Evolutionary conservation across 2,113 vertebrate genomes (phyloP), one percentile per base, ranked within the genome.

Genomic region (Anhinga rufa): DNA sequence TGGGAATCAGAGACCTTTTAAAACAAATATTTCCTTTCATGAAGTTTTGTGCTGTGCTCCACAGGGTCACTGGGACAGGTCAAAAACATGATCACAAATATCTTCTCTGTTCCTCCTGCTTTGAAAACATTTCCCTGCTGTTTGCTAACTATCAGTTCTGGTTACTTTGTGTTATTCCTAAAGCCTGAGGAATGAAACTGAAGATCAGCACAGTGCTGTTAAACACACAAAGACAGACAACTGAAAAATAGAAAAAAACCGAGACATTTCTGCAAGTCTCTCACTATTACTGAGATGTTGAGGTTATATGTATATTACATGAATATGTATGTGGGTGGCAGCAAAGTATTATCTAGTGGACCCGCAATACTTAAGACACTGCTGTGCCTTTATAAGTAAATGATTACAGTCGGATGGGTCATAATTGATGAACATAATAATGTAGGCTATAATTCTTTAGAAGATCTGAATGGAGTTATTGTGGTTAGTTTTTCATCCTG

Each of bases 1-100:
- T 83, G 60, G n/a, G 36, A 90, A 75, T 93, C 51, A 32, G 44
- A 77, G 48, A 64, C 36, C 18, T 78, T 94, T 92, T 84, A 10
- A 94, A 93, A 88, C 44, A 94, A 94, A 71, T 58, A 78, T 57
- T 90, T 96, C 32, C 36, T 75, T 88, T 61, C 17, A n/a, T 68
- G 25, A 84, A 66, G 22, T 84, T 83, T 92, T 95, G 18, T 71
- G 48, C 42, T 92, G 19, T 70, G 32, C 29, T 94, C 42, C 52
- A 46, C 36, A 57, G 42, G 60, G 51, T 90, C 68, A 75, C n/a
- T 77, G 71, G 64, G 14, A 74, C 62, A 64, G 68, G 92, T 92
- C 76, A 94, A 93, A 96, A 86, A 31, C 40, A 69, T 18, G 55
- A 51, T 51, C 40, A 88, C 81, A 95, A 89, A 69, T 77, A 46